These are phyloP conservation scores for Chloropsis hardwickii DNA, from an alignment of 2,113 vertebrate species.

Conservation along the genomic window DNA sequence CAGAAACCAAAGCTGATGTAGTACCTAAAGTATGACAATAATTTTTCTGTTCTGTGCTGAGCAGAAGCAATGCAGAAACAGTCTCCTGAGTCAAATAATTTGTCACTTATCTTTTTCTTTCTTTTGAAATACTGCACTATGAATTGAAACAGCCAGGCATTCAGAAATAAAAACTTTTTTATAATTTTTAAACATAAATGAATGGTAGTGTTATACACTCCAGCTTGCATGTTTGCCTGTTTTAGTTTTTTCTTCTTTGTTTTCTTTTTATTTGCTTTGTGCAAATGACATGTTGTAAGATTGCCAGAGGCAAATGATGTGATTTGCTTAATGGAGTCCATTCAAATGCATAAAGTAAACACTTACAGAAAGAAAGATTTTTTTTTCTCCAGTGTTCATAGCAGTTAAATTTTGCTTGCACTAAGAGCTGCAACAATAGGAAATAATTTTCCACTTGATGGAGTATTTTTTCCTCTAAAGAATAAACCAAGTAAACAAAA, in stretches of 20 bases:
- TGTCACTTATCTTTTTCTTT: background rate
- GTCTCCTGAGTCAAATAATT: background rate
- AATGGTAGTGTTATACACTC: background rate
- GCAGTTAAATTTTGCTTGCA: background rate
- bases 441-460: background rate
- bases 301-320: background rate
- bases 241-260: no score
- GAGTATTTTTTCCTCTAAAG: background rate
- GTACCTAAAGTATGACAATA: background rate
- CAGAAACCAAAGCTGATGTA: slow-evolving; percentile 11
- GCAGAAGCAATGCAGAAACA: background rate
- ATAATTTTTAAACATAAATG: background rate
- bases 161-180: background rate
- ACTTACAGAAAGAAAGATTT: background rate
- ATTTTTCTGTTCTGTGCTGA: background rate
- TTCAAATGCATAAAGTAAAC: background rate
- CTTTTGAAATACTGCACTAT: background rate
- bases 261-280: no score
- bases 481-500: background rate
- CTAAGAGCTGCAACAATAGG: background rate
- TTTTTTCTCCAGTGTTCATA: background rate
- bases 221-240: background rate
- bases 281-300: background rate
- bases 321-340: background rate
- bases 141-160: background rate